Conservation (phyloP, 2,797 vertebrate species). For the Neosilurus mollespiculum region DNA sequence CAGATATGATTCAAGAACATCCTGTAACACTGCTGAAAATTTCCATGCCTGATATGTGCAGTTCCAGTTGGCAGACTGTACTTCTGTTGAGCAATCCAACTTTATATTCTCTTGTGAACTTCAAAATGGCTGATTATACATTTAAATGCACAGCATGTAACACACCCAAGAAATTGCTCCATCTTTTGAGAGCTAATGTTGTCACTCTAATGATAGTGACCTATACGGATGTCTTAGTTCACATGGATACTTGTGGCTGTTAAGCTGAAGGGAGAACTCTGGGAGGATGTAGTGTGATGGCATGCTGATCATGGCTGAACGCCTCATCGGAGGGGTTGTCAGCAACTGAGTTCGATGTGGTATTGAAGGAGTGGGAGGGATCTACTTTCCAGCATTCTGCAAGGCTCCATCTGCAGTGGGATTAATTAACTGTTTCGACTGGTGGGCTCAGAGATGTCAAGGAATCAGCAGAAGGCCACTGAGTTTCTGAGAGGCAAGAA, state of each 20-base stretch:
- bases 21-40: too few relatives aligned
- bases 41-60: too few relatives aligned
- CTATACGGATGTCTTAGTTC: not conserved
- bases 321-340: constrained; percentile 33
- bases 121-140: not conserved
- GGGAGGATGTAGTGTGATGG: constrained; percentile 35
- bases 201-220: not conserved
- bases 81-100: too few relatives aligned
- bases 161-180: not conserved
- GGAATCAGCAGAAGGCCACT: constrained; percentile 45
- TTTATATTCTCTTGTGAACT: not conserved
- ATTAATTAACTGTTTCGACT: constrained; percentile 60
- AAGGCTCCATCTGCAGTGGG: constrained; percentile 53
- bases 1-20: too few relatives aligned
- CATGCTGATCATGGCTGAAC: constrained; percentile 28
- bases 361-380: constrained; percentile 43
- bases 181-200: not conserved
- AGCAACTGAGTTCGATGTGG: not conserved
- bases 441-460: constrained; percentile 50
- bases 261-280: constrained; percentile 30
- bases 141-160: not conserved
- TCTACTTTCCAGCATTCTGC: constrained; percentile 29
- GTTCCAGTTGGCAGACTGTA: too few relatives aligned
- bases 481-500: constrained; percentile 56
- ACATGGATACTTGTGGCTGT: constrained; percentile 19